A percentile compares a stretch with the other conserved stretches of the same genome.
These are phyloP conservation scores for Orchestes rusci DNA, from an alignment of 2,888 invertebrate species.

Conservation along the genomic window DNA sequence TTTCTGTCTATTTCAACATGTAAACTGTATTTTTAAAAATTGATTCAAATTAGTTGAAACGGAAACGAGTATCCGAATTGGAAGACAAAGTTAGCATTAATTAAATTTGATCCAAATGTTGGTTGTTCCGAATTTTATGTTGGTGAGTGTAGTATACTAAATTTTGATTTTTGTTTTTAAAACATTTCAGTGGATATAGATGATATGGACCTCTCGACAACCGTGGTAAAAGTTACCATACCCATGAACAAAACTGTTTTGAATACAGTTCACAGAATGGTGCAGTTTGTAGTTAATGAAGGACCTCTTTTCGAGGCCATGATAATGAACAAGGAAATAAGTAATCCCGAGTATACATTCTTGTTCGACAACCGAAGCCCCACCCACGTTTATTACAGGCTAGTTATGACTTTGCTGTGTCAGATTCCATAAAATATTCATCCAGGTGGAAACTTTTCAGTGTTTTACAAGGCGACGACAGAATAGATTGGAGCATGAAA, in stretches of 20 bases:
- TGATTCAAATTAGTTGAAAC: too few species aligned
- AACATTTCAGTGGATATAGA: too few species aligned
- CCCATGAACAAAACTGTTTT: conserved; percentile 63
- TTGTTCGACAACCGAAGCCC: conserved; percentile 77
- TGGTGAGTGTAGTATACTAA: too few species aligned
- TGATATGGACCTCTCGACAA: too few species aligned
- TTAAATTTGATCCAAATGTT: too few species aligned
- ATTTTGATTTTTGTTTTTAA: too few species aligned
- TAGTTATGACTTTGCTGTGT: conserved; percentile 6
- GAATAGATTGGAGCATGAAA: conserved; percentile 76
- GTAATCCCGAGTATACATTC: conserved; percentile 93
- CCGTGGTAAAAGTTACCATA: conserved; percentile 47
- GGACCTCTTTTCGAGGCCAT: conserved; percentile 99
- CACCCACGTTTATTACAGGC: conserved; percentile 32
- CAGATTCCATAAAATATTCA: neutral
- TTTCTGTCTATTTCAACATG: too few species aligned
- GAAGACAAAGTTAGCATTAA: too few species aligned
- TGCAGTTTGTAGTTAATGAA: conserved; percentile 97
- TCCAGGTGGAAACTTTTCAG: conserved; percentile 92
- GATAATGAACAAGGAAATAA: conserved; percentile 95
- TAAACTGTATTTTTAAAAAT: too few species aligned
- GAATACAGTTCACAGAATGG: conserved; percentile 91
- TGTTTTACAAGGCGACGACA: conserved; percentile 87
- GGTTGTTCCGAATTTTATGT: too few species aligned
- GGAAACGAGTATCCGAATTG: too few species aligned